Base-by-base conservation (phyloP, 1,140 invertebrate genomes). In the Parapsyche elsis region DNA sequence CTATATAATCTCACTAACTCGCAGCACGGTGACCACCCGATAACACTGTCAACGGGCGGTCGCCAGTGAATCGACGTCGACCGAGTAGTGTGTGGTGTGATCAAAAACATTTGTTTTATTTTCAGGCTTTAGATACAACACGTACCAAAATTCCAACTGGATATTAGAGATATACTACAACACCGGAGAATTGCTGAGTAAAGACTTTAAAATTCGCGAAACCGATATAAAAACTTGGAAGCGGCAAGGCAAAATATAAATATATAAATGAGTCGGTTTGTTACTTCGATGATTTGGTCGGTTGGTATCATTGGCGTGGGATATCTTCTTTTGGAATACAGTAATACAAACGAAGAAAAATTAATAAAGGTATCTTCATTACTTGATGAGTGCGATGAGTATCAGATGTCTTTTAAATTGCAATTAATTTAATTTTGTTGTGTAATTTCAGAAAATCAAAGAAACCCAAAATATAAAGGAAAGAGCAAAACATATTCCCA, bases 181-280 rank as follows among this genome's bases (percentile, higher is more conserved):
- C 19, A 30, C 77, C 2, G 82, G 82, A n/a, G 82, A 83, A 75
- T 46, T 78, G 0, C 45, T 71, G 0, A 45, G 75, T 64, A 80
- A 75, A 14, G 61, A 83, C 16, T 80, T 74, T 23, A 81, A 80
- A 78, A 26, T 23, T 0, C 71, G 82, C 19, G 74, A 81, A 71
- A n/a, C 57, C 16, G 82, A 83, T 75, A 24, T 81, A 4, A 23
- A 77, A n/a, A 44, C 26, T 75, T 83, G 82, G 80, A 80, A 57
- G 53, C 21, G 14, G 23, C 1, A 49, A 30, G 45, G 49, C 7
- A 75, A 26, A 57, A 57, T 75, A 24, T 75, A 57, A 75, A 10
- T 75, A 12, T 44, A 19, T 71, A 21, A 64, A 83, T 83, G 81
- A 53, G 26, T 74, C 79, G 76, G 24, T 44, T 79, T 9, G 5